These are phyloP conservation scores for Euplexia lucipara DNA, from an alignment of 2,888 invertebrate species.

Conservation along the genomic window DNA sequence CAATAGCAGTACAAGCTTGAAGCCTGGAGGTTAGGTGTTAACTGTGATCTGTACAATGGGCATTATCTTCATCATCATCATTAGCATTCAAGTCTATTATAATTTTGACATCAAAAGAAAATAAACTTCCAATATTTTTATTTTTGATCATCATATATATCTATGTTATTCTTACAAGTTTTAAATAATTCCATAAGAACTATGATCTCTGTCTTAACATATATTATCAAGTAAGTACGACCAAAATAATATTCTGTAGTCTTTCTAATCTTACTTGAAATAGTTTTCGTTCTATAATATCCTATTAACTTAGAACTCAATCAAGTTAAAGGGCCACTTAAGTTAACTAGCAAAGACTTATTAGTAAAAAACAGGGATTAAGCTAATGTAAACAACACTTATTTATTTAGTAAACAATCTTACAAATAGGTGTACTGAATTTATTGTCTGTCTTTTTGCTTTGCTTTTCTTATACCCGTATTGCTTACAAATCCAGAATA, in stretches of 20 bases:
- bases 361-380: constrained; percentile 39
- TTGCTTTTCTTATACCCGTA: neutral
- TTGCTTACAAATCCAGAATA: neutral
- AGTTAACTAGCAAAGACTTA: constrained; percentile 22
- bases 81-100: constrained; percentile 3
- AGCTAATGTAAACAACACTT: constrained; percentile 28
- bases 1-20: constrained; percentile 19
- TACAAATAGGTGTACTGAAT: constrained; percentile 7
- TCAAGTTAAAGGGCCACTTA: constrained; percentile 34
- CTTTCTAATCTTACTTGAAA: neutral
- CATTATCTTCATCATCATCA: neutral
- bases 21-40: neutral
- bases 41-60: neutral
- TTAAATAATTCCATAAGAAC: neutral
- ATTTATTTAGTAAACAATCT: constrained; percentile 29
- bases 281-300: neutral
- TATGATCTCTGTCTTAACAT: no score
- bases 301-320: constrained; percentile 4
- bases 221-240: neutral
- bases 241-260: neutral
- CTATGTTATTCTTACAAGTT: neutral
- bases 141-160: no score
- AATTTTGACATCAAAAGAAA: neutral
- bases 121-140: neutral
- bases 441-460: neutral